Conservation (phyloP, 2,797 vertebrate genomes). For the Eidolon dupreanum region DNA sequence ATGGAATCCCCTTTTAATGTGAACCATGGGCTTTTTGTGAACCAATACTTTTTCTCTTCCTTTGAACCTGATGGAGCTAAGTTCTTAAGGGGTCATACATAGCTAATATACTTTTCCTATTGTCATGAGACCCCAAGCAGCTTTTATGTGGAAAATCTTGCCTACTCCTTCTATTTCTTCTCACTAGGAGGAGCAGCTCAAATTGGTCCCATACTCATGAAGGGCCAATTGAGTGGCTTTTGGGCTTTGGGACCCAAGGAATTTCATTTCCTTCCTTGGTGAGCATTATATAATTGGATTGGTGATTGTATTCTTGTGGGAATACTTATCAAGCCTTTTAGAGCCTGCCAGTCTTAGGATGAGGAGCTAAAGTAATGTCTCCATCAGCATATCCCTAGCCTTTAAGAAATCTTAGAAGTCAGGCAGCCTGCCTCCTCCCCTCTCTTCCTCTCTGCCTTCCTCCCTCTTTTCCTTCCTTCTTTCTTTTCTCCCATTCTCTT, state of each 20-base stretch:
- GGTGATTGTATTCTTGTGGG: background rate
- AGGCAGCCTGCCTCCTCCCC: background rate
- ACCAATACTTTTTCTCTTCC: background rate
- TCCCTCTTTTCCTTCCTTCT: rapidly evolving
- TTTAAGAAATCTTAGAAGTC: background rate
- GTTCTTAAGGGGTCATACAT: background rate
- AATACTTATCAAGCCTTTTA: background rate
- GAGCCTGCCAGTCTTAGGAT: background rate
- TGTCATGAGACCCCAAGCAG: background rate
- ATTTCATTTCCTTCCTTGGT: background rate
- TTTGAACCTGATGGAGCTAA: background rate
- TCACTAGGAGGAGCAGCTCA: background rate
- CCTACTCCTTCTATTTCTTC: background rate
- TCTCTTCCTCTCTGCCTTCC: background rate
- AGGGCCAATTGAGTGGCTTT: background rate
- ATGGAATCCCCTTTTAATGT: background rate
- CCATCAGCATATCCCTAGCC: background rate
- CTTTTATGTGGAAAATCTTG: background rate
- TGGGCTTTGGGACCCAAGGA: background rate
- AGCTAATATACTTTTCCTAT: background rate
- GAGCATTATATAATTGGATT: background rate
- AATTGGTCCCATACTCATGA: background rate
- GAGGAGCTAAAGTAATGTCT: background rate
- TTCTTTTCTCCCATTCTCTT: background rate
- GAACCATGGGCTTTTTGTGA: background rate